These are phyloP conservation scores for Synchiropus splendidus DNA, from an alignment of 2,113 vertebrate genomes.

Conservation along the genomic window DNA sequence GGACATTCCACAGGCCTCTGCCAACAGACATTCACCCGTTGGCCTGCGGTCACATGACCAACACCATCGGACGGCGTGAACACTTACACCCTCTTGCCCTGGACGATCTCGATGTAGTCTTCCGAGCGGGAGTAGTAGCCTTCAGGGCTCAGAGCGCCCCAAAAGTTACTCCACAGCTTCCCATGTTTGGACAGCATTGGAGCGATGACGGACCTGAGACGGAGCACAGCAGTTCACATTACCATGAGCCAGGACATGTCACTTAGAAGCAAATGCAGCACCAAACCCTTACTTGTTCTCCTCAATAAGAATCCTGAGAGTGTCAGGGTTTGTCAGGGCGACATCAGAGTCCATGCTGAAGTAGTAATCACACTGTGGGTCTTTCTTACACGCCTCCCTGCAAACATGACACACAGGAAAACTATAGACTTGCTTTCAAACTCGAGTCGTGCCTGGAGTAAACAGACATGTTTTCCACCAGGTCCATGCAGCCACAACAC, in stretches of 20 bases:
- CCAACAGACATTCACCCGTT: background rate
- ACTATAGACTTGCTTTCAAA: background rate
- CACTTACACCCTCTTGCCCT: conserved; percentile 46
- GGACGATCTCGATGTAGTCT: conserved; percentile 59
- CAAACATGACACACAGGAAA: background rate
- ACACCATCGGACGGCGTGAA: background rate
- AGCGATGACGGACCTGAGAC: conserved; percentile 30
- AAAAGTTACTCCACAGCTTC: conserved; percentile 62
- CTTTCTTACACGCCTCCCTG: conserved; percentile 38
- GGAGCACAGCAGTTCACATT: background rate
- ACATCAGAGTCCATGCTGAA: conserved; percentile 56
- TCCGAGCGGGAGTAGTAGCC: conserved; percentile 55
- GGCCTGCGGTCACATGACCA: background rate
- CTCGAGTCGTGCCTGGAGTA: too few relatives aligned
- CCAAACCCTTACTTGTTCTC: conserved; percentile 39
- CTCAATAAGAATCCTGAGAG: conserved; percentile 41
- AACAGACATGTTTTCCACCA: too few relatives aligned
- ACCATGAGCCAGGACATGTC: background rate
- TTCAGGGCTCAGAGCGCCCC: conserved; percentile 54
- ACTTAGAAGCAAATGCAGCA: background rate
- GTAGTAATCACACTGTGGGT: conserved; percentile 46
- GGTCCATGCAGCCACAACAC: background rate
- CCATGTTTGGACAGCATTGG: conserved; percentile 54
- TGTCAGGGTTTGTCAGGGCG: conserved; percentile 39
- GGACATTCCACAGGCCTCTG: conserved; percentile 55